Evolutionary conservation across 2,797 vertebrate genomes (phyloP).

Genomic region (Coreius guichenoti): DNA sequence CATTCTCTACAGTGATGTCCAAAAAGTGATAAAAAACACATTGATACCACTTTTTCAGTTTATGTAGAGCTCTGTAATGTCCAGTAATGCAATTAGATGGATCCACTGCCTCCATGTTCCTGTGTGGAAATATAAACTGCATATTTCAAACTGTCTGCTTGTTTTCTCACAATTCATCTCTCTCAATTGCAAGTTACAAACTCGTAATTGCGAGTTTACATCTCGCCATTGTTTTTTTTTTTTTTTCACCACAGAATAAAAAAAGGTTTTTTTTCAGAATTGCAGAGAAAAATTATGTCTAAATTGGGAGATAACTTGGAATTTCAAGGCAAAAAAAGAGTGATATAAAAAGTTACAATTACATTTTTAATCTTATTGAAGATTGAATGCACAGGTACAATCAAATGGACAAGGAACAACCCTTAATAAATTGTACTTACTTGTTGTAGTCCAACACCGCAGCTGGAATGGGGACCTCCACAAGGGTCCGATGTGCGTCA

Average conservation of each 20-base stretch:
- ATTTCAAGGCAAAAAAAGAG: neutral
- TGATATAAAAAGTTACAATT: too few relatives aligned
- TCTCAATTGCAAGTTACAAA: too few relatives aligned
- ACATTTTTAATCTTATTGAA: neutral
- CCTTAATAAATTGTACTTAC: neutral
- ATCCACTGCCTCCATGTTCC: conserved; percentile 71
- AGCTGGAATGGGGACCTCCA: conserved; percentile 19
- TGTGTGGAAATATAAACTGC: neutral
- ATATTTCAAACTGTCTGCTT: neutral
- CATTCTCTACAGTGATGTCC: conserved; percentile 72
- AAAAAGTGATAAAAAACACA: conserved; percentile 73
- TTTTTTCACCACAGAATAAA: too few relatives aligned
- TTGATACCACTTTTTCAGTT: conserved; percentile 73
- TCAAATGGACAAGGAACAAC: neutral
- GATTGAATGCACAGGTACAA: neutral
- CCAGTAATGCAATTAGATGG: conserved; percentile 70
- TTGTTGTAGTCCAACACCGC: conserved; percentile 10
- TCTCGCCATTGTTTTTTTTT: too few relatives aligned
- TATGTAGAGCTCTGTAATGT: conserved; percentile 73
- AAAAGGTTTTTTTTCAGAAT: neutral
- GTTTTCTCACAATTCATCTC: neutral
- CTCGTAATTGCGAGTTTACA: too few relatives aligned
- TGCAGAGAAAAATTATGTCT: too few relatives aligned
- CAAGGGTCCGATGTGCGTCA: neutral
- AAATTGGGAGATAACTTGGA: neutral